Conservation (phyloP, 2,797 vertebrate genomes). For the Distichodus sexfasciatus region DNA sequence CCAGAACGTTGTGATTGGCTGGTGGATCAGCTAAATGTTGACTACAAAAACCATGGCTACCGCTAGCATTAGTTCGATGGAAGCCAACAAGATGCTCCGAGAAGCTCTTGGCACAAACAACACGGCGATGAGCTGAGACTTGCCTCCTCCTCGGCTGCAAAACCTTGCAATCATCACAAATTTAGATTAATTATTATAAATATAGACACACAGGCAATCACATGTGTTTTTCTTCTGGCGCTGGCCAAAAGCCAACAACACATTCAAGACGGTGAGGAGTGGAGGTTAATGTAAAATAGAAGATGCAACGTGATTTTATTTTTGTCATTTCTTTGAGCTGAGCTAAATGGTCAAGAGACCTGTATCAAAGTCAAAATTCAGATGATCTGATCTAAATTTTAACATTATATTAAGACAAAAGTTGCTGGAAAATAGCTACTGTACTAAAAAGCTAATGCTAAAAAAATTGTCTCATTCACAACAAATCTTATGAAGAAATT, state of each 20-base stretch:
- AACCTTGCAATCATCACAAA: slow-evolving; percentile 55
- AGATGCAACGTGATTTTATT: too few relatives aligned
- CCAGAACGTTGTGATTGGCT: not conserved
- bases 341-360: too few relatives aligned
- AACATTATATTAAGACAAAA: too few relatives aligned
- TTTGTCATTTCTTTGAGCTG: too few relatives aligned
- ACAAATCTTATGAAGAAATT: too few relatives aligned
- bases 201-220: slow-evolving; percentile 53
- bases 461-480: too few relatives aligned
- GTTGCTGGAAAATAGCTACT: not conserved
- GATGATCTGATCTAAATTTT: too few relatives aligned
- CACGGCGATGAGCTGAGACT: slow-evolving; percentile 52
- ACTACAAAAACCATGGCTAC: slow-evolving; percentile 46
- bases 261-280: slow-evolving; percentile 26
- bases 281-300: slow-evolving; percentile 16
- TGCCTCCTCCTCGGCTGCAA: slow-evolving; percentile 35
- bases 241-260: slow-evolving; percentile 14
- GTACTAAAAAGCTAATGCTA: too few relatives aligned
- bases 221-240: slow-evolving; percentile 28
- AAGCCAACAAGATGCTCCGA: slow-evolving; percentile 47
- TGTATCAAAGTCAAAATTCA: too few relatives aligned
- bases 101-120: slow-evolving; percentile 58
- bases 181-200: slow-evolving; percentile 66
- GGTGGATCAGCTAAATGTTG: slow-evolving; percentile 17
- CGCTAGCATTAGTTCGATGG: slow-evolving; percentile 35